Base-by-base conservation (phyloP, 1,140 invertebrate species). In the Caenorhabditis latens region DNA sequence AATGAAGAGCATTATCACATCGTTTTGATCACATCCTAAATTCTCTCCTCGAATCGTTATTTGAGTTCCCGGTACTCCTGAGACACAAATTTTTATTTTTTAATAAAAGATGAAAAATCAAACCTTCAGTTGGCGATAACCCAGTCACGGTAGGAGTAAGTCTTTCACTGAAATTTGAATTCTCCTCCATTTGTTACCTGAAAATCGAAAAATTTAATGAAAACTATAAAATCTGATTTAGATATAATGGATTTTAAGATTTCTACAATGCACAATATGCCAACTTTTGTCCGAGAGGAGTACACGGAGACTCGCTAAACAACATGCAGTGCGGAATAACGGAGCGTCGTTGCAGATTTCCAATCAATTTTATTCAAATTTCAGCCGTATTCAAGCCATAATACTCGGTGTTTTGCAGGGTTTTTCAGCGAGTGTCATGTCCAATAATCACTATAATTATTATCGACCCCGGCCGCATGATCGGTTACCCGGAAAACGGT, bases 1-100 rank as follows among this genome's bases (percentile, higher is more conserved):
- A 90, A 99, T 99, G 90, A 95, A 95, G 0, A 99, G 93, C 88
- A 96, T 97, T 90, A 96, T 95, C 53, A 99, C 93, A 94, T 99
- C 98, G 71, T 95, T 95, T 6, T 95, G 95, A 91, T 95, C 95
- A 61, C 93, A 95, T 21, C 98, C 98, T 24, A 99, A 94, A 94
- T 98, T 96, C 94, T 99, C 98, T 88, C 98, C 98, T 90, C 98
- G 94, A 89, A 99, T 96, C 7, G 95, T 99, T 0, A 99, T 95
- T 91, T 96, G 95, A 8, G 97, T 99, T 14, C 98, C 97, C 19
- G 98, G 97, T 43, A 96, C 96, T 6, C 98, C 86, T 84, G n/a
- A 84, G 84, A 84, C 16, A 21, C 16, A 11, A 24, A 53, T 11
- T 24, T 79, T 24, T 14, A n/a, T 79, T 50, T 50, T n/a, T 13